Conservation (phyloP, 2,888 invertebrate genomes). For the Microctonus hyperodae region DNA sequence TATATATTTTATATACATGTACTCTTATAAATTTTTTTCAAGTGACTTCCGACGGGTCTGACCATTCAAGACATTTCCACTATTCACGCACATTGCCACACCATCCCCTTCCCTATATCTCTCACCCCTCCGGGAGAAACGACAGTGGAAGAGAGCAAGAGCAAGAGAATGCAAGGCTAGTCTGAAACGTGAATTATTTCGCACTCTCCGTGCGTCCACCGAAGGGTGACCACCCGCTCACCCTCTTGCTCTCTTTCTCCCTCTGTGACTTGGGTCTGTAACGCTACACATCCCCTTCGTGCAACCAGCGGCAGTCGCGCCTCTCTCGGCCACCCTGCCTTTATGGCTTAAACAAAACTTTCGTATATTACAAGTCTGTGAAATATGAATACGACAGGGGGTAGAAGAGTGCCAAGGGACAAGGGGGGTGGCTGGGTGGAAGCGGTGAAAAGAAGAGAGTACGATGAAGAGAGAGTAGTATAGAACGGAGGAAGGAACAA, state of each 20-base stretch:
- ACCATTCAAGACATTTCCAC: constrained; percentile 28
- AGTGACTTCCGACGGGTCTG: constrained; percentile 15
- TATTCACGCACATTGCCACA: background rate
- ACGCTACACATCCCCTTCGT: constrained; percentile 28
- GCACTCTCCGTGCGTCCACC: constrained; percentile 46
- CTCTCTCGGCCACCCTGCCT: constrained; percentile 46
- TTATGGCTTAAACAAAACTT: constrained; percentile 63
- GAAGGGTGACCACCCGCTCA: constrained; percentile 47
- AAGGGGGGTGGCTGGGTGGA: background rate
- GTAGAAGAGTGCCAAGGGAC: constrained; percentile 10
- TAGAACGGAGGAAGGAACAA: constrained; percentile 30
- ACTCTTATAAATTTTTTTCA: background rate
- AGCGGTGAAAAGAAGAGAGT: constrained; percentile 17
- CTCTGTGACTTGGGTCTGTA: background rate
- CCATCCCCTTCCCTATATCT: background rate
- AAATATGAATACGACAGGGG: constrained; percentile 58
- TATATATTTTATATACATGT: background rate
- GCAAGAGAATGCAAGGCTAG: constrained; percentile 44
- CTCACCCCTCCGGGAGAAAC: background rate
- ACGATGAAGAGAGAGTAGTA: constrained; percentile 25
- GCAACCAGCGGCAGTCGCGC: constrained; percentile 32
- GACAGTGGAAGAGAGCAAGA: constrained; percentile 13
- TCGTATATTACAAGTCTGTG: constrained; percentile 61
- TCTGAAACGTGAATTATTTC: constrained; percentile 56
- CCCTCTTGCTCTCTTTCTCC: background rate